Conservation (phyloP, 2,113 vertebrate genomes). For the Gambusia holbrooki region DNA sequence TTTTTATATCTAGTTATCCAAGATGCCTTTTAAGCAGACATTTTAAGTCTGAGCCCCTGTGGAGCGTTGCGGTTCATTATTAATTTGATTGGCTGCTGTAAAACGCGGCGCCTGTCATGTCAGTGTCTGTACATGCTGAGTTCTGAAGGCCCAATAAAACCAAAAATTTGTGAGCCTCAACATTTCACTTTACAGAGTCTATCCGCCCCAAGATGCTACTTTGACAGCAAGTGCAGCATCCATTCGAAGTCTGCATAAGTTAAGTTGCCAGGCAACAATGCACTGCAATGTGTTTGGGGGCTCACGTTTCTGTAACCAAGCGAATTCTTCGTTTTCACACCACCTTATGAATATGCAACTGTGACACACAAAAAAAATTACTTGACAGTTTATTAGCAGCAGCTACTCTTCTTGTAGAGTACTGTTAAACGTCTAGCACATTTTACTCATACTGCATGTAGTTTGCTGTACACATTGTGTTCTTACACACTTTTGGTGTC, state of each 20-base stretch:
- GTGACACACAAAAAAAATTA: conserved; percentile 30
- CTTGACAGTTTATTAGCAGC: conserved; percentile 3
- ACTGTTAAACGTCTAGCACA: background rate
- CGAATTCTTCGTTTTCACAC: conserved; percentile 36
- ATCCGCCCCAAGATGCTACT: conserved; percentile 32
- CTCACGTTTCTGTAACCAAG: conserved; percentile 44
- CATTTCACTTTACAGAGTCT: conserved; percentile 40
- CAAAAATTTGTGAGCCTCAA: conserved; percentile 34
- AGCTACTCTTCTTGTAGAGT: background rate
- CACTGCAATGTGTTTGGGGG: conserved; percentile 34
- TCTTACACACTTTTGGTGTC: conserved; percentile 38
- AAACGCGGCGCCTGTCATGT: conserved; percentile 13
- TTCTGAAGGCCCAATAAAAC: conserved; percentile 37
- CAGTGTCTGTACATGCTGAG: conserved; percentile 8
- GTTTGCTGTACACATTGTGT: conserved; percentile 41
- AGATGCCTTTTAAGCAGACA: conserved; percentile 14
- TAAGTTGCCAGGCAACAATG: conserved; percentile 79
- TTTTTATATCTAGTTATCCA: conserved; percentile 28
- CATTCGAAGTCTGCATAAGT: conserved; percentile 56
- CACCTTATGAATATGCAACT: conserved; percentile 24
- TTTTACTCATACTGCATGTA: background rate
- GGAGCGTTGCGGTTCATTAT: conserved; percentile 37
- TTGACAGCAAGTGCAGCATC: conserved; percentile 38
- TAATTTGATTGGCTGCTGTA: conserved; percentile 12
- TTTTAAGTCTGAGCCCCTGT: conserved; percentile 11